Evolutionary conservation across 2,888 invertebrate genomes (phyloP), one percentile per base, ranked within the genome.

Genomic region (Toxonevra muliebris): DNA sequence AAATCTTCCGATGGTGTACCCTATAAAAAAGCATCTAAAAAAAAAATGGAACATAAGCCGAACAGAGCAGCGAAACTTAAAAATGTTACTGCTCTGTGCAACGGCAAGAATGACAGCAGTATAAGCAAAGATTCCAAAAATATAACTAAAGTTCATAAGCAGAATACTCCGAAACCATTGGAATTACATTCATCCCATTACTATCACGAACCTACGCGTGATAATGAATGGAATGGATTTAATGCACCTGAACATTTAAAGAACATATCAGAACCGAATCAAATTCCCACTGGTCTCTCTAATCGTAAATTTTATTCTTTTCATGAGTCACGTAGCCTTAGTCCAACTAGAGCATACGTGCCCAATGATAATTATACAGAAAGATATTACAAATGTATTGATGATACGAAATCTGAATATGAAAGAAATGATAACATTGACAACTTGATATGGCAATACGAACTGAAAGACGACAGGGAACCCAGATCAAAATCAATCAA

Each of bases 281-380:
- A 30, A 30, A 19, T 7, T 12, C 9, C 8, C 2, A 48, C 11
- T 45, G 30, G 30, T 7, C 92, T 93, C 0, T 89, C 90, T 1
- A 88, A 91, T 73, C 93, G 92, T 1, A 90, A 90, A 76, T 93
- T 93, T 81, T 88, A 88, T 76, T 87, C 73, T 76, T 81, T 84
- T 55, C 76, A 79, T 40, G 85, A 86, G 76, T 87, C 87, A 43
- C 80, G 88, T 67, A 86, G 87, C 19, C 86, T 75, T 9, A 82
- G 82, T 66, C 84, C 80, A 12, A 61, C 30, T 30, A 30, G 30
- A 30, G 30, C 30, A 30, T 30, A 30, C 30, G 30, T 30, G 30
- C 7, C 30, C 3, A 30, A 30, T 30, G 7, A 30, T 30, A 30
- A 30, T 30, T 43, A 59, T 59, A 42, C 68, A 68, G 11, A 40